A percentile compares a stretch with the other conserved stretches of the same genome.
Conservation (phyloP, 2,797 vertebrate genomes). For the Delichon dasypus region DNA sequence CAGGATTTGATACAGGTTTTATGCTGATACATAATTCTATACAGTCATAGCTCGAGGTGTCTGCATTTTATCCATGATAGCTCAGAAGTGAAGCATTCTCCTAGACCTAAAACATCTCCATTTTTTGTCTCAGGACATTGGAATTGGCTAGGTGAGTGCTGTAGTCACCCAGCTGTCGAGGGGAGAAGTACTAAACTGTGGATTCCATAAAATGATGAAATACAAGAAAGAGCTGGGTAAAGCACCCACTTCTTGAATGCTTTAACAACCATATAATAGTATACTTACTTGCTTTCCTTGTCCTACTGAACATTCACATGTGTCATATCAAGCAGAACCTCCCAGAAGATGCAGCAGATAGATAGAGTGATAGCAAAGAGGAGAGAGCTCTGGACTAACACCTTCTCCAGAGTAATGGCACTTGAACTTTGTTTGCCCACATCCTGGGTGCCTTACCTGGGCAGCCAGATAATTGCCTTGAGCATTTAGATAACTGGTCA, state of each 20-base stretch:
- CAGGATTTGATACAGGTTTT: background rate
- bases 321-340: background rate
- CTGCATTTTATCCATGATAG: background rate
- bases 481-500: background rate
- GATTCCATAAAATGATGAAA: background rate
- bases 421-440: background rate
- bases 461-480: background rate
- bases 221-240: background rate
- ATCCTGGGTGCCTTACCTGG: rapidly evolving
- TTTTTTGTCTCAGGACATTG: background rate
- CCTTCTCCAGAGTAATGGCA: background rate
- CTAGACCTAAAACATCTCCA: background rate
- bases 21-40: background rate
- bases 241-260: background rate
- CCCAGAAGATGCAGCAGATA: background rate
- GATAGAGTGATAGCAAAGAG: background rate
- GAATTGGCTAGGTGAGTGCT: background rate
- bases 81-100: background rate
- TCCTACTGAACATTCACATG: background rate
- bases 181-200: background rate
- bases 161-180: background rate
- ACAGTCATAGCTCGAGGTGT: background rate
- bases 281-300: background rate
- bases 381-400: background rate
- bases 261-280: background rate